Evolutionary conservation across 2,797 vertebrate genomes (phyloP), one percentile per base, ranked within the genome.

Genomic region (Phalanger gymnotis): DNA sequence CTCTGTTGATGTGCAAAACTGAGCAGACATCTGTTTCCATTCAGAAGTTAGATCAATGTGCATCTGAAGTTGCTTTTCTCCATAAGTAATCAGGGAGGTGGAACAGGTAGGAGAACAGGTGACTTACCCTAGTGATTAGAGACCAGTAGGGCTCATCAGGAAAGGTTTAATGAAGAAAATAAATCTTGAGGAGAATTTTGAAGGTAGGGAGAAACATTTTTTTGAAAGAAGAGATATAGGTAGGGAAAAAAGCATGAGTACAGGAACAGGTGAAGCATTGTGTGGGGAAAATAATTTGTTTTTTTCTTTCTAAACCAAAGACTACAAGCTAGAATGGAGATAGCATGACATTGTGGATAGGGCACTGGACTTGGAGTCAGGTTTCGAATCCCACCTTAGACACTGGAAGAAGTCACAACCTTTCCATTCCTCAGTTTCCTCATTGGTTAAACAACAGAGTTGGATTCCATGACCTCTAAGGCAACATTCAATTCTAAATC

Each of bases 101-200:
- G 53, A 90, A 96, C 51, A 91, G 92, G 28, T 87, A 34, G 90
- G 47, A 54, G 95, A 92, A 90, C 90, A 97, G 90, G 91, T 93
- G 47, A 2, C 31, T 58, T 97, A 90, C 56, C 93, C 90, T 95
- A 94, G 56, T 96, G 93, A 96, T 96, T 58, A 93, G 66, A 94
- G 47, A 81, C 93, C 40, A 61, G 55, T 73, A 27, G n/a, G 53
- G 91, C 9, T 95, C 47, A 94, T 52, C n/a, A 2, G 0, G 0
- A 94, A 94, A 96, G 53, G 94, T 94, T 95, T 95, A 34, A 55
- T 90, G 89, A 56, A 90, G 61, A 90, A 92, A 96, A 94, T 93
- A n/a, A 90, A 66, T 92, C 54, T 93, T 95, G 12, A 28, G 11
- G 27, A 81, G 34, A 97, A 54, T 31, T 87, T 66, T 93, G 90